Conservation (phyloP, 1,140 invertebrate genomes). For the Phortica variegata region DNA sequence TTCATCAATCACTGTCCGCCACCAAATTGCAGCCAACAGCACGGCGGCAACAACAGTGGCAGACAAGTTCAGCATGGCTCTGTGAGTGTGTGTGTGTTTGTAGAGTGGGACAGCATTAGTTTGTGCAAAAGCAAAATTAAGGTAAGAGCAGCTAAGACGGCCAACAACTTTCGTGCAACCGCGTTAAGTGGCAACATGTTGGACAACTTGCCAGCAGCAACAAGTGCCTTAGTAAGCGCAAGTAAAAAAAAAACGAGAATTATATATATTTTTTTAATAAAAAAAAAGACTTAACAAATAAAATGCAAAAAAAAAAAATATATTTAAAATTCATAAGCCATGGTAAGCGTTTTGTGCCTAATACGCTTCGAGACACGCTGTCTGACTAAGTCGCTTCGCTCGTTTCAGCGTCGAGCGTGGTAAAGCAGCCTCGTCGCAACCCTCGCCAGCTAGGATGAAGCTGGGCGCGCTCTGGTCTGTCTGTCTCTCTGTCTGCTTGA, state of each 20-base stretch:
- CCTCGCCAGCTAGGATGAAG: no score
- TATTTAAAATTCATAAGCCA: constrained; percentile 2
- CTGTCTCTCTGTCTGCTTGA: no score
- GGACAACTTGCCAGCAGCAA: neutral
- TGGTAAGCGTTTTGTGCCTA: neutral
- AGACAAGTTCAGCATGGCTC: no score
- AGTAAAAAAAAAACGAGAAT: no score
- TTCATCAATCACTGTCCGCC: constrained; percentile 27
- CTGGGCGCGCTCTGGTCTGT: no score
- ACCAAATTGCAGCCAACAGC: constrained; percentile 3
- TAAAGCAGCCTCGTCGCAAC: no score
- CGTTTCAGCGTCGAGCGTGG: neutral
- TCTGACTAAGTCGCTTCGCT: neutral
- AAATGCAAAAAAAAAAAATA: neutral
- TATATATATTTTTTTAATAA: neutral
- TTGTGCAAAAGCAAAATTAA: constrained; percentile 24
- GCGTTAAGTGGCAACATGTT: constrained; percentile 3
- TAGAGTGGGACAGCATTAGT: no score
- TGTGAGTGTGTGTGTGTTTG: no score
- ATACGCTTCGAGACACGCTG: neutral
- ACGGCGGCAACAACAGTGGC: constrained; percentile 19
- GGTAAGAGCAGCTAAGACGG: constrained; percentile 1
- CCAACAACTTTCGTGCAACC: neutral
- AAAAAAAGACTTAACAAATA: neutral
- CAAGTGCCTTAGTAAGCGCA: no score